Conservation (phyloP, 2,797 vertebrate species). For the Lagodon rhomboides region DNA sequence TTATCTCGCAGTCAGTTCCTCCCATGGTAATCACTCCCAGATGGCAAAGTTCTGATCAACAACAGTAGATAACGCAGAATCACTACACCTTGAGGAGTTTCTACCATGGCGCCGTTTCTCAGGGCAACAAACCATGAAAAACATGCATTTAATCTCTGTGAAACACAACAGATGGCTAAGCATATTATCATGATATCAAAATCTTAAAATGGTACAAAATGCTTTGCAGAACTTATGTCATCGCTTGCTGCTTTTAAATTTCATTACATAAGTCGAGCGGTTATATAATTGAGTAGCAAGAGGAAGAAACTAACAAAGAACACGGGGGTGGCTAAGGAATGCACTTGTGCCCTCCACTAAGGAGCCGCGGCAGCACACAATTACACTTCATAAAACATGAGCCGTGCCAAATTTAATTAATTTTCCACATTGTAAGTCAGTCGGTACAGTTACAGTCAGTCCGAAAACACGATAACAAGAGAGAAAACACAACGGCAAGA, state of each 20-base stretch:
- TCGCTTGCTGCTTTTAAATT: slow-evolving; percentile 50
- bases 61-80: slow-evolving; percentile 13
- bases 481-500: too few relatives aligned
- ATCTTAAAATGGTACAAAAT: slow-evolving; percentile 53
- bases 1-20: slow-evolving; percentile 36
- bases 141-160: slow-evolving; percentile 2
- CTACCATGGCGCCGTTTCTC: neutral
- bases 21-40: slow-evolving; percentile 53
- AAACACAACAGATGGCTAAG: slow-evolving; percentile 35
- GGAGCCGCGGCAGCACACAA: slow-evolving; percentile 42
- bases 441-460: too few relatives aligned
- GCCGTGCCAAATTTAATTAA: slow-evolving; percentile 5
- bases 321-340: slow-evolving; percentile 55
- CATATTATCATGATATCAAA: slow-evolving; percentile 38
- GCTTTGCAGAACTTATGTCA: slow-evolving; percentile 62
- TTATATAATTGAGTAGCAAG: slow-evolving; percentile 71
- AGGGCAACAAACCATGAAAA: slow-evolving; percentile 5
- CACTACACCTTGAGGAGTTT: slow-evolving; percentile 2
- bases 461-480: too few relatives aligned
- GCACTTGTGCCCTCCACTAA: slow-evolving; percentile 43
- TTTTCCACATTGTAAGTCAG: neutral
- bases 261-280: slow-evolving; percentile 71
- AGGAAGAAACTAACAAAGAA: slow-evolving; percentile 67
- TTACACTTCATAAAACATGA: slow-evolving; percentile 20
- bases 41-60: slow-evolving; percentile 45